These are phyloP conservation scores for Leptestheria dahalacensis DNA, from an alignment of 1,140 invertebrate genomes.

Conservation along the genomic window DNA sequence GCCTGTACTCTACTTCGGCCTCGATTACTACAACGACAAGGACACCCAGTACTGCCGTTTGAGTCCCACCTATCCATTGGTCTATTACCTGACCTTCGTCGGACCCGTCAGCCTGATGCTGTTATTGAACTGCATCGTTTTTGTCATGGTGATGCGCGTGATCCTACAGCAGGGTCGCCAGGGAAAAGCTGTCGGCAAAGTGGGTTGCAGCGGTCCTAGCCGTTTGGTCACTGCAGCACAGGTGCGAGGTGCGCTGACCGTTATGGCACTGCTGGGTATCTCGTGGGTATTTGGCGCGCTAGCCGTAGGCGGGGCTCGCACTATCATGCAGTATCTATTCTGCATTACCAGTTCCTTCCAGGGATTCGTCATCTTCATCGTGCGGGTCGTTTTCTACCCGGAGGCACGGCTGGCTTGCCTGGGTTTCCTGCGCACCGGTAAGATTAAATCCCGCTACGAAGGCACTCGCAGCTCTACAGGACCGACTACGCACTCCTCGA, in stretches of 20 bases:
- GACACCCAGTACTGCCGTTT: constrained; percentile 23
- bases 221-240: constrained; percentile 23
- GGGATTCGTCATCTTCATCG: constrained; percentile 37
- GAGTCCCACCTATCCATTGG: constrained; percentile 17
- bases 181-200: constrained; percentile 23
- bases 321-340: constrained; percentile 36
- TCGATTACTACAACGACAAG: constrained; percentile 21
- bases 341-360: constrained; percentile 35
- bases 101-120: constrained; percentile 34
- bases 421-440: constrained; percentile 29
- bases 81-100: constrained; percentile 23
- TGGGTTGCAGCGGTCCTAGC: neutral
- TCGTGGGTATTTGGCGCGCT: constrained; percentile 38
- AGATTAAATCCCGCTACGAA: constrained; percentile 2
- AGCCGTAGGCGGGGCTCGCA: constrained; percentile 31
- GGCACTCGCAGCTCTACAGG: constrained; percentile 6
- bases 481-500: constrained; percentile 11
- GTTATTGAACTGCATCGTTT: constrained; percentile 32
- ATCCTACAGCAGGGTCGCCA: constrained; percentile 25
- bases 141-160: constrained; percentile 33
- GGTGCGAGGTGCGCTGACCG: constrained; percentile 36
- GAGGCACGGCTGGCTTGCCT: constrained; percentile 34
- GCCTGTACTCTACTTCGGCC: constrained; percentile 17
- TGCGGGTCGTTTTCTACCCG: constrained; percentile 34
- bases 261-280: constrained; percentile 36